These are phyloP conservation scores for Scelioninae gen. 1 DNA, from an alignment of 2,888 invertebrate genomes.

Conservation along the genomic window DNA sequence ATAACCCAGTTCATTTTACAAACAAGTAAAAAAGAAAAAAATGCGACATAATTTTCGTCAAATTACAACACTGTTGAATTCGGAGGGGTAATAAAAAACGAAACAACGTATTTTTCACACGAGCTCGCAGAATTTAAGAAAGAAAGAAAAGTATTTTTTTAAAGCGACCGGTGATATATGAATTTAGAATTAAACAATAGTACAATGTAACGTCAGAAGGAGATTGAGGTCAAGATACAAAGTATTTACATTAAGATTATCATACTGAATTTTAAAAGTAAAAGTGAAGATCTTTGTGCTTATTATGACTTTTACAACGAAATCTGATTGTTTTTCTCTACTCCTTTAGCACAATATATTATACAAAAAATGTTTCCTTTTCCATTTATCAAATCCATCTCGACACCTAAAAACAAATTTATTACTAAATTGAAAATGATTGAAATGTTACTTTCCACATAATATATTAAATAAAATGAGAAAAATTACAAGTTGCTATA, in stretches of 20 bases:
- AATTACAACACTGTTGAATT: too few species aligned
- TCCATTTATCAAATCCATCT: neutral
- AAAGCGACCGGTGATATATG: slow-evolving; percentile 39
- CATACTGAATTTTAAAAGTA: slow-evolving; percentile 53
- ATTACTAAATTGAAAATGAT: neutral
- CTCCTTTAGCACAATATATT: neutral
- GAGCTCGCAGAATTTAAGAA: slow-evolving; percentile 20
- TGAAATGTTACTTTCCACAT: too few species aligned
- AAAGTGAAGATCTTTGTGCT: slow-evolving; percentile 45
- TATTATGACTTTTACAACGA: slow-evolving; percentile 25
- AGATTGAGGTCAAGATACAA: slow-evolving; percentile 61
- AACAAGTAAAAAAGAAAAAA: neutral
- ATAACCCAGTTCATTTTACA: slow-evolving; percentile 9
- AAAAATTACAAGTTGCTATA: neutral
- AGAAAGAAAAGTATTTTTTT: slow-evolving; percentile 32
- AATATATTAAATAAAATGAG: neutral
- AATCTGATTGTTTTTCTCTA: slow-evolving; percentile 5
- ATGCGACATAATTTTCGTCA: slow-evolving; percentile 6
- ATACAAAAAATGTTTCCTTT: slow-evolving; percentile 1
- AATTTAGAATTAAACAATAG: slow-evolving; percentile 56
- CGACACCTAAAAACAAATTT: neutral
- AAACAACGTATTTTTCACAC: slow-evolving; percentile 31
- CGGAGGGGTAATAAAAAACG: neutral
- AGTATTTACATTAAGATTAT: slow-evolving; percentile 52
- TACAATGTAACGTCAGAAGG: slow-evolving; percentile 45